phyloP scores from a whole-genome alignment of 2,113 vertebrate species.

The Rhipidura dahli region DNA sequence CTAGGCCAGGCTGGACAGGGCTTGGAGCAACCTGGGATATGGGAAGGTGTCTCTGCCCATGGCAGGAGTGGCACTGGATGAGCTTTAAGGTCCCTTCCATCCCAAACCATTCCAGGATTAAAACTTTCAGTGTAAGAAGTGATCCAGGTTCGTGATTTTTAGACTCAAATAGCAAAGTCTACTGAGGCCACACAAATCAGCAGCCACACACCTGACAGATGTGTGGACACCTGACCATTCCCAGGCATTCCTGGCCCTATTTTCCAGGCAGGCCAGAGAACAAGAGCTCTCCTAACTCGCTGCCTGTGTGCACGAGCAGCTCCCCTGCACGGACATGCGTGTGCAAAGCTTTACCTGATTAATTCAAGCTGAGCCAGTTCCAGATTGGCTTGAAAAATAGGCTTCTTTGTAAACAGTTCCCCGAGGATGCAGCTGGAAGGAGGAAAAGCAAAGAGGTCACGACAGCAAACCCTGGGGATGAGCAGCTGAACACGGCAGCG shows the following conservation, averaged over 20 bases:
- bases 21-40: background rate
- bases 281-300: background rate
- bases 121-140: rapidly evolving
- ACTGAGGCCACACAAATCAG: background rate
- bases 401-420: conserved; percentile 97
- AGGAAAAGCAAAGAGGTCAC: conserved; percentile 66
- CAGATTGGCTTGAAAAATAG: conserved; percentile 98
- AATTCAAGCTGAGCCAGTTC: conserved; percentile 96
- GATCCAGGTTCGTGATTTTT: background rate
- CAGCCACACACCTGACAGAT: background rate
- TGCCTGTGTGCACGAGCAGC: background rate
- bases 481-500: background rate
- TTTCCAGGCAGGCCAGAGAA: background rate
- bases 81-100: background rate
- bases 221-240: background rate
- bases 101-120: background rate
- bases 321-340: conserved; percentile 12
- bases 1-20: rapidly evolving
- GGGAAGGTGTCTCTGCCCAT: background rate
- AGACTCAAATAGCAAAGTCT: background rate
- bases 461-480: conserved; percentile 37
- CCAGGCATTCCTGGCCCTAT: background rate
- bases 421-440: conserved; percentile 91
- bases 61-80: background rate
- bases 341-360: conserved; percentile 84